Conservation (phyloP, 2,888 invertebrate genomes). For the Spialia ferax region DNA sequence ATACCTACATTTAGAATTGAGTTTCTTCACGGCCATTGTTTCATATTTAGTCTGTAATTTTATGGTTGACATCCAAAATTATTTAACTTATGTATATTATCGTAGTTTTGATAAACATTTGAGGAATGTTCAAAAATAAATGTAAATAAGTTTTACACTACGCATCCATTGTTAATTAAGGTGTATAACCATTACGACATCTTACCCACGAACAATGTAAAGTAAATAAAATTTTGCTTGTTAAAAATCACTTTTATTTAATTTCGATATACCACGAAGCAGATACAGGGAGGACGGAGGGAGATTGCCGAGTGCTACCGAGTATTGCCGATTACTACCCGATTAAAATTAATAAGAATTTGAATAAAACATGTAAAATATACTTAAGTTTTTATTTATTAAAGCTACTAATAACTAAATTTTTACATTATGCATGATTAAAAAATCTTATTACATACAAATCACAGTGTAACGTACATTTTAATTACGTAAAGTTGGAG, state of each 20-base stretch:
- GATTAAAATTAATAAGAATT: too few relatives aligned
- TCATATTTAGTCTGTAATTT: neutral
- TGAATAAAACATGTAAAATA: too few relatives aligned
- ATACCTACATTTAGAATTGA: too few relatives aligned
- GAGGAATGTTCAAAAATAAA: conserved; percentile 21
- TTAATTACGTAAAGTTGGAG: too few relatives aligned
- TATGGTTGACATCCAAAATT: neutral
- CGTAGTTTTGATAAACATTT: conserved; percentile 36
- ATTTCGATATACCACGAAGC: neutral
- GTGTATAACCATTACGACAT: conserved; percentile 67
- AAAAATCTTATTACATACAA: too few relatives aligned
- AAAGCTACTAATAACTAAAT: neutral
- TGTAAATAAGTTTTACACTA: conserved; percentile 74
- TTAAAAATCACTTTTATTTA: conserved; percentile 55
- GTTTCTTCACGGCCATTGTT: too few relatives aligned
- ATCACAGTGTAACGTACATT: too few relatives aligned
- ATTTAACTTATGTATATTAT: neutral
- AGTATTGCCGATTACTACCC: too few relatives aligned
- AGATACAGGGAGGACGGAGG: too few relatives aligned
- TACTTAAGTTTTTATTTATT: too few relatives aligned
- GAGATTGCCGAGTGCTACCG: too few relatives aligned
- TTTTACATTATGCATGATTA: neutral
- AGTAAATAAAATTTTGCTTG: conserved; percentile 79
- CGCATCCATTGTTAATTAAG: conserved; percentile 63
- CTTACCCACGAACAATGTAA: conserved; percentile 73